Conservation (phyloP, 2,888 invertebrate genomes). For the Hyposoter dolosus region DNA sequence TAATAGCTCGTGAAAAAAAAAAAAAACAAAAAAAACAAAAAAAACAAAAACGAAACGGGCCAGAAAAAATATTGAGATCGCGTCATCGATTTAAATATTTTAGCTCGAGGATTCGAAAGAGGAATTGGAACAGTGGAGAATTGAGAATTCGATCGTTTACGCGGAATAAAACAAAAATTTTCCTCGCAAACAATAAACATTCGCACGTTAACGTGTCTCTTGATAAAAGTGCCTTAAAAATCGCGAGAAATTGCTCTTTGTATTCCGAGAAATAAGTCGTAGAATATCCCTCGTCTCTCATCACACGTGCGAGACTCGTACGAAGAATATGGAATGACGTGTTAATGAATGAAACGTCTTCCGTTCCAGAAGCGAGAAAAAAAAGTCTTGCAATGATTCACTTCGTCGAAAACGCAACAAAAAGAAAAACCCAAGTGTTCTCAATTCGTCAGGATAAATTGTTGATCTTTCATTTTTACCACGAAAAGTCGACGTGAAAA, state of each 20-base stretch:
- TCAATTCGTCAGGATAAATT: background rate
- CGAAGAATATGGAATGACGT: conserved; percentile 37
- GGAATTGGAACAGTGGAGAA: background rate
- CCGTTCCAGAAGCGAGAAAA: conserved; percentile 6
- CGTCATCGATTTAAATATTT: conserved; percentile 13
- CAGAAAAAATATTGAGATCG: background rate
- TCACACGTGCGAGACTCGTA: conserved; percentile 13
- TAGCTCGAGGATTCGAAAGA: background rate
- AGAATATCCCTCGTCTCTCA: conserved; percentile 22
- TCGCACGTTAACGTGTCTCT: background rate
- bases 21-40: background rate
- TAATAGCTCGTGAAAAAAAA: background rate
- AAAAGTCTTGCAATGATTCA: conserved; percentile 22
- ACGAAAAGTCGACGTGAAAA: background rate
- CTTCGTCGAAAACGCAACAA: conserved; percentile 27
- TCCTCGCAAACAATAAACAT: background rate
- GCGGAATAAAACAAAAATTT: background rate
- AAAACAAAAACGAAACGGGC: background rate
- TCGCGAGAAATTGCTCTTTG: conserved; percentile 10
- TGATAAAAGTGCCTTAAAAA: background rate
- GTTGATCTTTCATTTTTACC: background rate
- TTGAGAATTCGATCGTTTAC: background rate
- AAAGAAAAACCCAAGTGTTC: conserved; percentile 12
- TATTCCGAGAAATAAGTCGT: conserved; percentile 28
- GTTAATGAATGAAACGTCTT: conserved; percentile 47